Conservation (phyloP, 2,113 vertebrate species). For the Pagrus major region DNA sequence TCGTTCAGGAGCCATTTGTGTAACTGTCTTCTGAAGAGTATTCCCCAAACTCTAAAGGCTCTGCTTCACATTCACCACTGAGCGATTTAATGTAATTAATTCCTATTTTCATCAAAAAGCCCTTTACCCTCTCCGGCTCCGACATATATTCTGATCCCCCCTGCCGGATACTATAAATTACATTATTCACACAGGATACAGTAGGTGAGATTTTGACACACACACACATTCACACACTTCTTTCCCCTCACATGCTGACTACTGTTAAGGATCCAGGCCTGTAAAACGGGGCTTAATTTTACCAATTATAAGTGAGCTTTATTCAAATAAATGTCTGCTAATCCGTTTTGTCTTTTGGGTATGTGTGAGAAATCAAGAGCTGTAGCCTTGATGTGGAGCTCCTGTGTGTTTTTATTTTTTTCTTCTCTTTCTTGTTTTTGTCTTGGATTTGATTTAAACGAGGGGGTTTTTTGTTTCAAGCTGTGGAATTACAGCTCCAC, state of each 20-base stretch:
- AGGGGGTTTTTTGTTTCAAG: not conserved
- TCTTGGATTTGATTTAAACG: slow-evolving; percentile 7
- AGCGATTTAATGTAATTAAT: slow-evolving; percentile 24
- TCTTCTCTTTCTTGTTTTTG: slow-evolving; percentile 31
- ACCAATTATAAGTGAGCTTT: slow-evolving; percentile 61
- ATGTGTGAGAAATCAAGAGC: slow-evolving; percentile 58
- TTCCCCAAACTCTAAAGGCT: slow-evolving; percentile 9
- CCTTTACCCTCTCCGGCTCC: slow-evolving; percentile 28
- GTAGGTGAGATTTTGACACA: slow-evolving; percentile 7
- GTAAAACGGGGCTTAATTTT: slow-evolving; percentile 34
- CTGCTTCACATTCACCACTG: not conserved
- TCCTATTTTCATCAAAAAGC: slow-evolving; percentile 20
- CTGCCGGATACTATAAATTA: slow-evolving; percentile 10
- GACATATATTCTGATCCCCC: slow-evolving; percentile 5
- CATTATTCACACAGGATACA: slow-evolving; percentile 39
- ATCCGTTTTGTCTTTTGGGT: slow-evolving; percentile 63
- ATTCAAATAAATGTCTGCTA: slow-evolving; percentile 62
- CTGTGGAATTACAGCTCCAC: slow-evolving; percentile 52
- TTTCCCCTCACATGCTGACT: not conserved
- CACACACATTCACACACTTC: not conserved
- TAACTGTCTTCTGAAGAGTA: not conserved
- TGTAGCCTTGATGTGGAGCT: slow-evolving; percentile 47
- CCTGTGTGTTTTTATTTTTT: not conserved
- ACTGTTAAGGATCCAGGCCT: slow-evolving; percentile 29
- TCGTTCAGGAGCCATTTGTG: not conserved